Evolutionary conservation across 2,113 vertebrate genomes (phyloP).

Genomic region (Python bivittatus): DNA sequence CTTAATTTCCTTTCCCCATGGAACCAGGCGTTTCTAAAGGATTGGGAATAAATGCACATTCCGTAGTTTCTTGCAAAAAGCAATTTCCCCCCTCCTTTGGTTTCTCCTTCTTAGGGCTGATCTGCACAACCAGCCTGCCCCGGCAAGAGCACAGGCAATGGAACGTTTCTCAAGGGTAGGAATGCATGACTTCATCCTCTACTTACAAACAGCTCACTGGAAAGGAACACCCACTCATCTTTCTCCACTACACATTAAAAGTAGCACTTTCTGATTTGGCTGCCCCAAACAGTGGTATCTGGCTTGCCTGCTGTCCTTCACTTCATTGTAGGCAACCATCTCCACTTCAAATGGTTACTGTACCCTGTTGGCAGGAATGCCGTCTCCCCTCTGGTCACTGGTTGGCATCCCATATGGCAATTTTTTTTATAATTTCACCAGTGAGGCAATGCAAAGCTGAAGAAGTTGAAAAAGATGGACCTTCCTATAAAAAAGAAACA

Average conservation of each 20-base stretch:
- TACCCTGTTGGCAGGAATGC: too few relatives aligned
- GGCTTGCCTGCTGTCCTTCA: background rate
- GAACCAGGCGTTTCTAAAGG: conserved; percentile 24
- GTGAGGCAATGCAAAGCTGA: background rate
- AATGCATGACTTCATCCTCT: background rate
- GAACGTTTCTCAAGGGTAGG: background rate
- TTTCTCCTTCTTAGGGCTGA: conserved; percentile 25
- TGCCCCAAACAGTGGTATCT: background rate
- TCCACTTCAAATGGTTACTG: too few relatives aligned
- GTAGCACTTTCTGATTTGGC: too few relatives aligned
- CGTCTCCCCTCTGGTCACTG: too few relatives aligned
- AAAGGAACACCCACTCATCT: background rate
- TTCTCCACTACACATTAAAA: background rate
- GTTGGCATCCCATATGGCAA: background rate
- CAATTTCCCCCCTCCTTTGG: background rate
- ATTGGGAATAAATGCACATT: conserved; percentile 41
- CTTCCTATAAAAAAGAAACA: background rate
- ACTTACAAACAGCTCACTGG: background rate
- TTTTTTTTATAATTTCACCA: background rate
- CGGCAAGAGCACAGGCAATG: background rate
- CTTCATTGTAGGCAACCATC: too few relatives aligned
- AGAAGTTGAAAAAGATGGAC: background rate
- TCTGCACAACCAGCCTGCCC: background rate
- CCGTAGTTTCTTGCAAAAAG: conserved; percentile 33
- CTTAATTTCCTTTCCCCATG: conserved; percentile 23